phyloP scores from a whole-genome alignment of 1,140 invertebrate species.

The Apolygus lucorum region DNA sequence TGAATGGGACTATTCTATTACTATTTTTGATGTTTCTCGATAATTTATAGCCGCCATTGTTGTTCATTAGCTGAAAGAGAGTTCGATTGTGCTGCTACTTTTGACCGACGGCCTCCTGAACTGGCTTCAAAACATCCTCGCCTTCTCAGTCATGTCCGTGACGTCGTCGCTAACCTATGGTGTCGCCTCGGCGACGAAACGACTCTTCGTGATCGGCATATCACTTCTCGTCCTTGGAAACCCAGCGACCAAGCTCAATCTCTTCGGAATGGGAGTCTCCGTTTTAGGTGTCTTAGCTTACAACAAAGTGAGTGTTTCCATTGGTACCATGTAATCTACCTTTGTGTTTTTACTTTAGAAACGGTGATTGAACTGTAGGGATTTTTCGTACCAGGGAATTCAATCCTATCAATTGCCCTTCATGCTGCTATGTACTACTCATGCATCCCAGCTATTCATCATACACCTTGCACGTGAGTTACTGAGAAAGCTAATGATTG shows the following conservation, averaged over 20 bases:
- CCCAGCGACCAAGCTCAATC: constrained; percentile 79
- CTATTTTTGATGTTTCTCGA: no score
- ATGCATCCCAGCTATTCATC: no score
- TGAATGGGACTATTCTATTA: no score
- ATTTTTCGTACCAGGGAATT: no score
- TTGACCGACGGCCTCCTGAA: constrained; percentile 78
- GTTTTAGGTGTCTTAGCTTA: constrained; percentile 84
- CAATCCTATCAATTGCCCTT: no score
- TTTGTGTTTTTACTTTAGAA: no score
- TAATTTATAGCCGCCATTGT: no score
- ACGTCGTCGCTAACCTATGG: constrained; percentile 90
- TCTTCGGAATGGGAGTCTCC: constrained; percentile 85
- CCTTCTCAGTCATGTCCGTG: constrained; percentile 82
- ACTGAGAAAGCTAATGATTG: no score
- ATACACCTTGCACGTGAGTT: no score
- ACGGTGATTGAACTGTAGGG: no score
- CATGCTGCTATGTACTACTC: no score
- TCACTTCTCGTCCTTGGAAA: constrained; percentile 84
- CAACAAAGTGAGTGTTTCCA: constrained; percentile 53
- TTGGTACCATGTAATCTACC: no score
- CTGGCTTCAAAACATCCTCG: constrained; percentile 90
- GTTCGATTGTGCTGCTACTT: constrained; percentile 55
- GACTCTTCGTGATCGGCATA: constrained; percentile 84
- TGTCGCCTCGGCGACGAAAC: constrained; percentile 90
- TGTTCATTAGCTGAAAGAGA: constrained; percentile 26